Percentiles rank a stretch among this genome's conserved stretches.
Conservation (phyloP, 2,113 vertebrate species). For the Elephas maximus region DNA sequence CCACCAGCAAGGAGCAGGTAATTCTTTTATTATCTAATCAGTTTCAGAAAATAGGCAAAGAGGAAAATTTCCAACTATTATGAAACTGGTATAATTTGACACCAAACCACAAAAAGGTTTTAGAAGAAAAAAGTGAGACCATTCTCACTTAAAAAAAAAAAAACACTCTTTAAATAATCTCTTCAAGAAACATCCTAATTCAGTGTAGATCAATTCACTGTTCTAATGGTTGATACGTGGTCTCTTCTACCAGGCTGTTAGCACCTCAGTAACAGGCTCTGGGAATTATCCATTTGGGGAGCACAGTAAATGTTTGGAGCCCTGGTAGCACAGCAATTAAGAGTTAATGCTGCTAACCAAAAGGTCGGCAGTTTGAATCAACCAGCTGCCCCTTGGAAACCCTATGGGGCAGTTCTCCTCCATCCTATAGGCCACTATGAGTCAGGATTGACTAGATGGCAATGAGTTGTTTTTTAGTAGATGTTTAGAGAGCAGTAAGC, state of each 20-base stretch:
- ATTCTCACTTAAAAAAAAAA: not conserved
- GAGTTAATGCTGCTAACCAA: no score
- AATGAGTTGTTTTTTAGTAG: no score
- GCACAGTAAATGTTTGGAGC: not conserved
- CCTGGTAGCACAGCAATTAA: no score
- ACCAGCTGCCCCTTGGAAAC: no score
- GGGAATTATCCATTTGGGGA: not conserved
- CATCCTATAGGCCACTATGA: no score
- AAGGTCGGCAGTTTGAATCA: no score
- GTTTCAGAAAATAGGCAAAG: not conserved
- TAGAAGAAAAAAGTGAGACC: not conserved
- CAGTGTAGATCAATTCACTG: not conserved
- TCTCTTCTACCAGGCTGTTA: not conserved
- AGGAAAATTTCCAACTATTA: not conserved
- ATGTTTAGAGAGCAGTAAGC: not conserved
- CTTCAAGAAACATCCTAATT: not conserved
- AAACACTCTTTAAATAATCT: not conserved
- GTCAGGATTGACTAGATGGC: no score
- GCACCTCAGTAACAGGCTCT: not conserved
- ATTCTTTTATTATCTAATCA: not conserved
- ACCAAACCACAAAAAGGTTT: not conserved
- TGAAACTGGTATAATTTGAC: not conserved
- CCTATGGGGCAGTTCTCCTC: no score
- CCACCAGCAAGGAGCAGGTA: not conserved
- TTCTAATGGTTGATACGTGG: not conserved